phyloP scores from a whole-genome alignment of 2,888 invertebrate genomes.

The Ichneumoninae sp. region DNA sequence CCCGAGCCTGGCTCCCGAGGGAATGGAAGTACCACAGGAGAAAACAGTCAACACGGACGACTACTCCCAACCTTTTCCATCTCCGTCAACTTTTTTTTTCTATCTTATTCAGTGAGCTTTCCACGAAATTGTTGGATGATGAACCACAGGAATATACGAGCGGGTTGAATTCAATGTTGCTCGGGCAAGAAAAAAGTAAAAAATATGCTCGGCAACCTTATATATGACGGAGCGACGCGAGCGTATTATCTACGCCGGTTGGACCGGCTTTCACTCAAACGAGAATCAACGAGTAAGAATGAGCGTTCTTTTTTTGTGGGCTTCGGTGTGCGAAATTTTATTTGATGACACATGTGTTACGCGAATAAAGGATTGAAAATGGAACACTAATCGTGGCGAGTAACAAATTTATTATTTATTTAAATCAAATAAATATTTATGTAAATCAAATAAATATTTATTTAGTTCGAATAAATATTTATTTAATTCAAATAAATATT shows the following conservation, averaged over 20 bases:
- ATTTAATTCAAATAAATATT: too few species aligned
- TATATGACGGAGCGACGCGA: slow-evolving; percentile 17
- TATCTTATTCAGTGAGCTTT: slow-evolving; percentile 46
- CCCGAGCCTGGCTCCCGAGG: slow-evolving; percentile 11
- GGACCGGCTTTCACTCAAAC: slow-evolving; percentile 26
- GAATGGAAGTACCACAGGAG: slow-evolving; percentile 26
- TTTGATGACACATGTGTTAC: not conserved
- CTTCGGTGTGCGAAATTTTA: slow-evolving; percentile 5
- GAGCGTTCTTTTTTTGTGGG: not conserved
- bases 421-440: slow-evolving; percentile 57
- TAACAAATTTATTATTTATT: not conserved
- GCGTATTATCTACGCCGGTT: slow-evolving; percentile 23
- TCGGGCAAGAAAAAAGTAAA: slow-evolving; percentile 12
- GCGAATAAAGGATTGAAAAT: not conserved
- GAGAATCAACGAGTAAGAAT: slow-evolving; percentile 24
- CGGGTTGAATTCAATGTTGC: slow-evolving; percentile 44
- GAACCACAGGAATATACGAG: slow-evolving; percentile 30
- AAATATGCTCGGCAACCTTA: slow-evolving; percentile 22
- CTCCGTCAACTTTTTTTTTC: slow-evolving; percentile 33
- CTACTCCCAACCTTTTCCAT: slow-evolving; percentile 27
- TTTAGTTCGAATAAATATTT: too few species aligned
- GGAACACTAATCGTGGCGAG: not conserved
- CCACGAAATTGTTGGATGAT: slow-evolving; percentile 30
- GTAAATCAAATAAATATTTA: slow-evolving; percentile 54
- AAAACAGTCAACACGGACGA: slow-evolving; percentile 36